phyloP scores from a whole-genome alignment of 37 sponge, comb jelly and placozoan species.

The Ephydatia muelleri region DNA sequence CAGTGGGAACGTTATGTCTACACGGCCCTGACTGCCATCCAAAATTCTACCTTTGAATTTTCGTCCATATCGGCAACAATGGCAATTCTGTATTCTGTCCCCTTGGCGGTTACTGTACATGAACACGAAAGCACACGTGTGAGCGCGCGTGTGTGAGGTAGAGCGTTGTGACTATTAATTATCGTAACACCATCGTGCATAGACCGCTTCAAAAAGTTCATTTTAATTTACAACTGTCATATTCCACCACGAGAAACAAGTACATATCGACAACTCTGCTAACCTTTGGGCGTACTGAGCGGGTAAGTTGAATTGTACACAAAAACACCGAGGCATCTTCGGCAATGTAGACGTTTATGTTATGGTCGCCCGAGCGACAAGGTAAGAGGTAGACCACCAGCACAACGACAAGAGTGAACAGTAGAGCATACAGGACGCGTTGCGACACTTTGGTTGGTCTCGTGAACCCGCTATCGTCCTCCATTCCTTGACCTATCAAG shows the following conservation, averaged over 20 bases:
- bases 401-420: constrained; percentile 41
- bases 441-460: constrained; percentile 34
- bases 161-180: too few relatives aligned
- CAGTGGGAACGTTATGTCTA: not conserved
- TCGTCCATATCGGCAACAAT: constrained; percentile 79
- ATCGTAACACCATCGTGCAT: too few relatives aligned
- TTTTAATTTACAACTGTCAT: too few relatives aligned
- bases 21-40: too few relatives aligned
- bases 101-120: constrained; percentile 26
- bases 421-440: constrained; percentile 53
- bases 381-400: constrained; percentile 65
- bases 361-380: not conserved
- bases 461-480: constrained; percentile 29
- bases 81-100: constrained; percentile 45
- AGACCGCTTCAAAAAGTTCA: too few relatives aligned
- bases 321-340: constrained; percentile 1
- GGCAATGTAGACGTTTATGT: not conserved
- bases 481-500: not conserved
- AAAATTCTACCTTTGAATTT: constrained; percentile 66
- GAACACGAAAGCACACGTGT: too few relatives aligned
- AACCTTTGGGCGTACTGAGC: too few relatives aligned
- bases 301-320: too few relatives aligned
- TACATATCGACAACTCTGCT: too few relatives aligned
- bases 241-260: too few relatives aligned
- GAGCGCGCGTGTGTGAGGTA: too few relatives aligned